A percentile compares a stretch with the other conserved stretches of the same genome.
These are phyloP conservation scores for Lycaena phlaeas DNA, from an alignment of 2,888 invertebrate genomes.

Conservation along the genomic window DNA sequence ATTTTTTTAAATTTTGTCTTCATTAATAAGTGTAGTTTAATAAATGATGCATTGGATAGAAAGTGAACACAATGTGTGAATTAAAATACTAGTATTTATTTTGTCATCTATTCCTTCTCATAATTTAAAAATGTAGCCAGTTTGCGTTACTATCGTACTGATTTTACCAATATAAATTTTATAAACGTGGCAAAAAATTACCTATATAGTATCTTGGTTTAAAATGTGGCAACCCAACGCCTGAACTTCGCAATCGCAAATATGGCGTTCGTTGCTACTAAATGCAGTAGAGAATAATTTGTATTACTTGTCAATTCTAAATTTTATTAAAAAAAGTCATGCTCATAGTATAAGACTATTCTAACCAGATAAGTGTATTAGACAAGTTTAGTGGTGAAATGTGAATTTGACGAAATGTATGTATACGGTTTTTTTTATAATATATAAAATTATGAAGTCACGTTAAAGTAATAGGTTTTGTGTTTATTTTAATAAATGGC, in stretches of 20 bases:
- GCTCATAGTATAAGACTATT: slow-evolving; percentile 36
- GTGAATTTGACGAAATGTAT: slow-evolving; percentile 64
- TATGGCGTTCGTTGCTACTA: slow-evolving; percentile 64
- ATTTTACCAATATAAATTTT: too few relatives aligned
- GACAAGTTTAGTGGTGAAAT: slow-evolving; percentile 47
- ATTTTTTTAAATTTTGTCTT: too few relatives aligned
- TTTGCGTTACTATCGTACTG: too few relatives aligned
- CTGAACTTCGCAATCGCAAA: slow-evolving; percentile 51
- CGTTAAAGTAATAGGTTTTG: slow-evolving; percentile 12
- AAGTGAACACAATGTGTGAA: too few relatives aligned
- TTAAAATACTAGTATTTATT: too few relatives aligned
- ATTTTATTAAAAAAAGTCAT: slow-evolving; percentile 51
- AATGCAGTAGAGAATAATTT: slow-evolving; percentile 58
- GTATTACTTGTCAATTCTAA: slow-evolving; percentile 54
- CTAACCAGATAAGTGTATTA: slow-evolving; percentile 36
- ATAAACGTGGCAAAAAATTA: neutral
- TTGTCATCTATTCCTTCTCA: too few relatives aligned
- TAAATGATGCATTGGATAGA: too few relatives aligned
- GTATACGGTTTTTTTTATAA: slow-evolving; percentile 33
- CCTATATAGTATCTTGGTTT: neutral
- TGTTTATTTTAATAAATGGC: slow-evolving; percentile 23
- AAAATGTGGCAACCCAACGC: slow-evolving; percentile 30
- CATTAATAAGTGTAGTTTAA: too few relatives aligned
- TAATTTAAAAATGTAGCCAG: too few relatives aligned
- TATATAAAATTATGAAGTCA: slow-evolving; percentile 35